These are phyloP conservation scores for Drosophila parthenogenetica DNA, from an alignment of 2,888 invertebrate species.

Conservation along the genomic window DNA sequence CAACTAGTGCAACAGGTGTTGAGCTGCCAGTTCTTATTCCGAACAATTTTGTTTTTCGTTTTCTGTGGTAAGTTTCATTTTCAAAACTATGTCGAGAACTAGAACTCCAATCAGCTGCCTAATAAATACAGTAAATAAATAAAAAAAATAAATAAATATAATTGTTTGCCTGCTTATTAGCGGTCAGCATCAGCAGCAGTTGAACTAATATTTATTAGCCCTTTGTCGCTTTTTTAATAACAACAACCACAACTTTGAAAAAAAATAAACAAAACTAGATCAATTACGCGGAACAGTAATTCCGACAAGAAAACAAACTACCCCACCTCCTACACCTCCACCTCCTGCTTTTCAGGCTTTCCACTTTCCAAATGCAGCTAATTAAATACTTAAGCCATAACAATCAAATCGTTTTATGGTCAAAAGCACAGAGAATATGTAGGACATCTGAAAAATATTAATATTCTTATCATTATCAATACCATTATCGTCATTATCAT, in stretches of 20 bases:
- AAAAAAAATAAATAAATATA: slow-evolving; percentile 4
- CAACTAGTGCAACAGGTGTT: slow-evolving; percentile 62
- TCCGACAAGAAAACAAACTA: slow-evolving; percentile 58
- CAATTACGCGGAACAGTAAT: slow-evolving; percentile 65
- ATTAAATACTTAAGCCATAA: slow-evolving; percentile 39
- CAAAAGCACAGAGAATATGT: slow-evolving; percentile 19
- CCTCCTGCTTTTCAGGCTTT: background rate
- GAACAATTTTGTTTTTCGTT: slow-evolving; percentile 23
- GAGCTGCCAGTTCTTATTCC: slow-evolving; percentile 33
- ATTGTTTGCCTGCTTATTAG: slow-evolving; percentile 59
- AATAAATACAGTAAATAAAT: background rate
- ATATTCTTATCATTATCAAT: slow-evolving; percentile 38
- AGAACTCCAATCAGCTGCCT: background rate
- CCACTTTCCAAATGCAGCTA: slow-evolving; percentile 9
- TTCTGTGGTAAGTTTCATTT: slow-evolving; percentile 57
- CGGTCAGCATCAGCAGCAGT: slow-evolving; percentile 60
- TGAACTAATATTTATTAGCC: slow-evolving; percentile 67
- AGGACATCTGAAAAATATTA: slow-evolving; percentile 15
- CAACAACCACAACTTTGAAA: background rate
- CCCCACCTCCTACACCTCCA: background rate
- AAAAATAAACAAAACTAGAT: slow-evolving; percentile 50
- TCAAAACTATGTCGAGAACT: slow-evolving; percentile 10
- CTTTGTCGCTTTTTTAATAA: slow-evolving; percentile 9
- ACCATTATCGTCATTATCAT: slow-evolving; percentile 17
- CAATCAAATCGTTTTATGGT: slow-evolving; percentile 34